Base-by-base conservation (phyloP, 2,113 vertebrate genomes). In the Toxotes jaculatrix region DNA sequence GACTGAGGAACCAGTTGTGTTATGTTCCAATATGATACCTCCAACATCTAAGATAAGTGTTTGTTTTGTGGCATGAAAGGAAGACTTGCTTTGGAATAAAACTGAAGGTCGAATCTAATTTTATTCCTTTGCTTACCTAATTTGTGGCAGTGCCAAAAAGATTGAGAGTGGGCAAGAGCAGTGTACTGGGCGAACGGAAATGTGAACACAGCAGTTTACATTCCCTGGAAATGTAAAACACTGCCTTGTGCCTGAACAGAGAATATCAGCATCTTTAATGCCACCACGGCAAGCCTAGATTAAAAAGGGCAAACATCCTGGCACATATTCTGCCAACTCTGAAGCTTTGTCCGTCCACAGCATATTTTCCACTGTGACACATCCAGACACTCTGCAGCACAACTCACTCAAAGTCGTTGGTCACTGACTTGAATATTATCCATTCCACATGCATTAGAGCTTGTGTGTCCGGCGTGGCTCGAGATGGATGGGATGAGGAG, bases 291-390 rank as follows among this genome's bases (percentile, higher is more conserved):
- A 83, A 64, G 14, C 61, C n/a, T 36, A 4, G 45, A 71, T 47
- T 4, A 12, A 36, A 75, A 85, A 79, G 77, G 79, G 36, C 77
- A 84, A 87, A 64, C 59, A 45, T 83, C 21, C 71, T 67, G 80
- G 74, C 74, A 84, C 42, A 60, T 9, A 51, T 57, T 40, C 45
- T 43, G 57, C 56, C 40, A 55, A 14, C 53, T 70, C 70, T 11
- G 53, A 64, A 67, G 23, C 83, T 70, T 1, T 2, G 65, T 63
- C 10, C 40, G 27, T 83, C 57, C 57, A 36, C 86, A 61, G 53
- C 80, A 87, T 85, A 78, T 56, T 78, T 89, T 88, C 84, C 88
- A 78, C 56, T 56, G 0, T 79, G 55, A 84, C 62, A 56, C 57
- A 76, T 42, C 42, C 65, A 70, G 43, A 67, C 57, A 31, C 57